phyloP scores from a whole-genome alignment of 2,113 vertebrate genomes.

The Prochilodus magdalenae region DNA sequence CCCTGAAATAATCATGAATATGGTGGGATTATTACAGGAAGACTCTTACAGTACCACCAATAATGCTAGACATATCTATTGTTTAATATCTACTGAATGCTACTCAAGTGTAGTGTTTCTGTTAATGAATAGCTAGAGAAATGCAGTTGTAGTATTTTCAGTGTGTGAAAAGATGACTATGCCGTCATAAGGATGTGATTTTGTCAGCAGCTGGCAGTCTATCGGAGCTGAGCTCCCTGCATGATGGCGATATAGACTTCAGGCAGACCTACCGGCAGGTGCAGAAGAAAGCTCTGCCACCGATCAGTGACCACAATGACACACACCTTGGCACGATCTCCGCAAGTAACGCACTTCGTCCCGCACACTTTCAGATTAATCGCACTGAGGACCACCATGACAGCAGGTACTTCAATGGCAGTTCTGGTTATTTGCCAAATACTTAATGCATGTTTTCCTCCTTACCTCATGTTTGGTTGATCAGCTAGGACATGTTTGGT shows the following conservation, averaged over 20 bases:
- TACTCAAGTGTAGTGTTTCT: too few species aligned
- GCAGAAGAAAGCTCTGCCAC: conserved; percentile 86
- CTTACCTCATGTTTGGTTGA: background rate
- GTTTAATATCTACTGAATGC: too few species aligned
- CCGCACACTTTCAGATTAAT: conserved; percentile 71
- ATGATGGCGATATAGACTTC: conserved; percentile 86
- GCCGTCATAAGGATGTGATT: conserved; percentile 36
- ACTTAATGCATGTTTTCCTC: background rate
- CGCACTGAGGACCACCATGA: conserved; percentile 71
- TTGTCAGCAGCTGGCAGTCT: conserved; percentile 85
- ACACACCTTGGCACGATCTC: conserved; percentile 77
- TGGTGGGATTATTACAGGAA: background rate
- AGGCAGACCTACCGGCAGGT: conserved; percentile 87
- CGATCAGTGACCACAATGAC: conserved; percentile 81
- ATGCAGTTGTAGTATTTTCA: background rate
- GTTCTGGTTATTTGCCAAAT: too few species aligned
- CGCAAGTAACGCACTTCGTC: conserved; percentile 69
- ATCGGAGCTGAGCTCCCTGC: conserved; percentile 95
- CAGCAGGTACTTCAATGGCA: too few species aligned
- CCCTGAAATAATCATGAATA: background rate
- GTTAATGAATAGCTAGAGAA: background rate
- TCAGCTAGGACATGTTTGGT: background rate
- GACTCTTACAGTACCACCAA: background rate
- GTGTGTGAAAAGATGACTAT: background rate
- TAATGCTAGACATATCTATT: background rate